Conservation (phyloP, 2,113 vertebrate species). For the Scartelaos histophorus region DNA sequence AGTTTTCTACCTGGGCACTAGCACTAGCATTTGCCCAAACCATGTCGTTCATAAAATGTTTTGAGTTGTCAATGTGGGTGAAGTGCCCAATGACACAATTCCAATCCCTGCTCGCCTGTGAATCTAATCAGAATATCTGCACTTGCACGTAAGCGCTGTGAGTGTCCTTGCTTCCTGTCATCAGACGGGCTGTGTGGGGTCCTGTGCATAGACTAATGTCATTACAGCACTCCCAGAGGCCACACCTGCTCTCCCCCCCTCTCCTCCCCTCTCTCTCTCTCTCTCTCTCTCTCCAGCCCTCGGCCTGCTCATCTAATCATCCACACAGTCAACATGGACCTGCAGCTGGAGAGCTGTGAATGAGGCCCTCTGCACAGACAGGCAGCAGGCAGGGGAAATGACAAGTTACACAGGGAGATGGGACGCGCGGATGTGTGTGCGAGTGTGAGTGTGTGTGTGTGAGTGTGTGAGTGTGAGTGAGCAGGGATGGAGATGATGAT, state of each 20-base stretch:
- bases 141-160: constrained; percentile 3
- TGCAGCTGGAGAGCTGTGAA: constrained; percentile 23
- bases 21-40: too few species aligned
- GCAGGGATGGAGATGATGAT: not conserved
- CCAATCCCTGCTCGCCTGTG: not conserved
- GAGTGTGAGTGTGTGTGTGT: constrained; percentile 15
- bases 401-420: constrained; percentile 17
- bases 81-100: not conserved
- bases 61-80: too few species aligned
- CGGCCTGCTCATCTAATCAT: constrained; percentile 50
- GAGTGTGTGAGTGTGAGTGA: constrained; percentile 11
- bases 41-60: too few species aligned
- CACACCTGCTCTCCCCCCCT: constrained; percentile 53
- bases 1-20: too few species aligned
- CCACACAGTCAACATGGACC: constrained; percentile 40
- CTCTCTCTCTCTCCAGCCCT: constrained; percentile 20
- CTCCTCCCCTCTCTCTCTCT: too few species aligned
- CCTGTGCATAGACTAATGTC: constrained; percentile 47
- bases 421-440: not conserved
- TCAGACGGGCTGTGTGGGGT: constrained; percentile 44
- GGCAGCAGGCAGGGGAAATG: constrained; percentile 9
- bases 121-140: not conserved
- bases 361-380: constrained; percentile 11
- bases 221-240: constrained; percentile 42
- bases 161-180: constrained; percentile 29